phyloP scores from a whole-genome alignment of 53 echinoderm and acorn worm genomes.

The Hippasteria phrygiana region DNA sequence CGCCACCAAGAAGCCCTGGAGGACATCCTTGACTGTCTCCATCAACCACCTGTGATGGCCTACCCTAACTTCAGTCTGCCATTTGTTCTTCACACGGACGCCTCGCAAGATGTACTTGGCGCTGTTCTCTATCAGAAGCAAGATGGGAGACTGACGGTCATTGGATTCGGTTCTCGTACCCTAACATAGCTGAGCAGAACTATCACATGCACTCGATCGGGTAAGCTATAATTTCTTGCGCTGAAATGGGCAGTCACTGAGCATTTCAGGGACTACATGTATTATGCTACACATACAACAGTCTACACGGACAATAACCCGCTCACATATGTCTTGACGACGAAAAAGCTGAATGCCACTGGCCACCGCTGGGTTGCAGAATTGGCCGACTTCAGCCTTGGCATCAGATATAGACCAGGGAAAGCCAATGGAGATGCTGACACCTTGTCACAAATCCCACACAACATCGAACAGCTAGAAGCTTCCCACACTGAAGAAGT shows the following conservation, averaged over 20 bases:
- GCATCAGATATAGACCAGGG: slow-evolving; percentile 49
- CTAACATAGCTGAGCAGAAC: slow-evolving; percentile 75
- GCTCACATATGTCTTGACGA: slow-evolving; percentile 59
- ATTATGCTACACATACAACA: slow-evolving; percentile 56
- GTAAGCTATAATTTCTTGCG: slow-evolving; percentile 53
- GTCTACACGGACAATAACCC: slow-evolving; percentile 79
- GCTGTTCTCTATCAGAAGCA: slow-evolving; percentile 76
- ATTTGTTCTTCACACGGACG: slow-evolving; percentile 71
- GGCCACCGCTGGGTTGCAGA: slow-evolving; percentile 59
- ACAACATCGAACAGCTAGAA: background rate
- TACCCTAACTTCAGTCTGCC: slow-evolving; percentile 4
- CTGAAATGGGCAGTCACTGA: slow-evolving; percentile 65
- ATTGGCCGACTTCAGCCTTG: slow-evolving; percentile 37
- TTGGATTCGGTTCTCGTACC: slow-evolving; percentile 64
- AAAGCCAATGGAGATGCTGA: slow-evolving; percentile 65
- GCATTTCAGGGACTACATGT: slow-evolving; percentile 53
- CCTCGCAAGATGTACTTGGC: slow-evolving; percentile 73
- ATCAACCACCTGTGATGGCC: slow-evolving; percentile 28
- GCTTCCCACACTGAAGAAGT: slow-evolving; percentile 37
- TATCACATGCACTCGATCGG: slow-evolving; percentile 76
- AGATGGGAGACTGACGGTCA: slow-evolving; percentile 61
- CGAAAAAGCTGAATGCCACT: slow-evolving; percentile 44
- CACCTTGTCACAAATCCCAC: slow-evolving; percentile 46
- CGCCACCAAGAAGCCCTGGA: slow-evolving; percentile 6
- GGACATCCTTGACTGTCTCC: background rate